These are phyloP conservation scores for Pollimyrus isidori DNA, from an alignment of 2,113 vertebrate species.

Conservation along the genomic window DNA sequence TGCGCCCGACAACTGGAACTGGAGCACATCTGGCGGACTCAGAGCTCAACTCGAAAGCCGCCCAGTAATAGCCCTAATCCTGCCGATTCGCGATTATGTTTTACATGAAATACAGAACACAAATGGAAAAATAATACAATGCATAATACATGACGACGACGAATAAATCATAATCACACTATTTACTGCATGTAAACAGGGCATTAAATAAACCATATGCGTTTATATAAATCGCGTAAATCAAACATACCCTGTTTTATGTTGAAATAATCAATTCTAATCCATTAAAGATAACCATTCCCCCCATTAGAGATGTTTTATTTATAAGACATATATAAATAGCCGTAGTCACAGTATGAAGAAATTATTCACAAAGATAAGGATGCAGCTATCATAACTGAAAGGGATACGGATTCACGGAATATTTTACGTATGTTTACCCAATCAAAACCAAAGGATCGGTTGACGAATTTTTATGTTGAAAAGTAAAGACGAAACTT, in stretches of 20 bases:
- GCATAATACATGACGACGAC: neutral
- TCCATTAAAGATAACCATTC: neutral
- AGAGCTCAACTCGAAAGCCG: slow-evolving; percentile 2
- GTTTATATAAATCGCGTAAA: neutral
- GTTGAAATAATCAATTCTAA: neutral
- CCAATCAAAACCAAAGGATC: neutral
- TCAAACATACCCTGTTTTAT: neutral
- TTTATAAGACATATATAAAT: neutral
- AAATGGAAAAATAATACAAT: neutral
- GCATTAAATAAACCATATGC: neutral
- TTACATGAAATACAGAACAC: neutral
- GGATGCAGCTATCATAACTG: neutral
- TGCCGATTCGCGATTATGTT: neutral
- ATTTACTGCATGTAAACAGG: neutral
- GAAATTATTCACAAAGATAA: neutral
- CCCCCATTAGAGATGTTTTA: neutral
- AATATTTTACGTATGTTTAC: neutral
- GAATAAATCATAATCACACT: neutral
- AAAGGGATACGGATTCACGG: neutral
- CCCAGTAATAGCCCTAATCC: slow-evolving; percentile 1
- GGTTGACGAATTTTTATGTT: neutral
- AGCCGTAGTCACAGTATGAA: neutral
- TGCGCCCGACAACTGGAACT: slow-evolving; percentile 3
- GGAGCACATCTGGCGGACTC: slow-evolving; percentile 12
- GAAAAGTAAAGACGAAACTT: neutral